Base-by-base conservation (phyloP, 2,797 vertebrate species). In the Sebastes diaconus region DNA sequence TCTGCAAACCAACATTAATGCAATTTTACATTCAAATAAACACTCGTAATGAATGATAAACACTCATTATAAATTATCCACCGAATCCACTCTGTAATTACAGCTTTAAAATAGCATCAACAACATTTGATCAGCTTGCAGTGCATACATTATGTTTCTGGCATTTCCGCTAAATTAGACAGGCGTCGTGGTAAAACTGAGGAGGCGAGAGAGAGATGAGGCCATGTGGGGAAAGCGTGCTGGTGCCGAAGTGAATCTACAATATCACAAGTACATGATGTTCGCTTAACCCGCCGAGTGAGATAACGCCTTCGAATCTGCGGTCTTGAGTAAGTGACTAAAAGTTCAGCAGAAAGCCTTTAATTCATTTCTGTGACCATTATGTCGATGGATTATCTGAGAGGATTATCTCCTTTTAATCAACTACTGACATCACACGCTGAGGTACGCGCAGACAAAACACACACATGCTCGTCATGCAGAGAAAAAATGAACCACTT, bases 321-420 rank as follows among this genome's bases (percentile, higher is more conserved):
- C 2, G 4, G 71, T 59, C 42, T 68, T 29, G 42, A 86, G 61
- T 27, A 20, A 71, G 42, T 63, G 72, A 52, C 67, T 25, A 25
- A 29, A 34, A 75, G 68, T 75, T 87, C 24, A 73, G 22, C 73
- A 82, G 75, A 73, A 73, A 73, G 34, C 27, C 30, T 79, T 79
- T 68, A 68, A 77, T 79, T 79, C 57, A 46, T 12, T 18, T 36
- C 70, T 22, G 72, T 75, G 82, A 79, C 57, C 76, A 52, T 76
- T 63, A 68, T 24, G 61, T 50, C 16, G 9, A 75, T 73, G 65
- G 71, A 85, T 86, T 54, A 80, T 73, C 69, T 24, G 50, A 68
- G 54, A 77, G 75, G 87, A 91, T 90, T 84, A 90, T 84, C 69
- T 59, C 6, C 24, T 60, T 89, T 91, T 88, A 84, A 90, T 88